Percentiles rank a stretch among this genome's conserved stretches.
Evolutionary conservation across 1,140 invertebrate genomes (phyloP).

Genomic region (Trichonephila inaurata): DNA sequence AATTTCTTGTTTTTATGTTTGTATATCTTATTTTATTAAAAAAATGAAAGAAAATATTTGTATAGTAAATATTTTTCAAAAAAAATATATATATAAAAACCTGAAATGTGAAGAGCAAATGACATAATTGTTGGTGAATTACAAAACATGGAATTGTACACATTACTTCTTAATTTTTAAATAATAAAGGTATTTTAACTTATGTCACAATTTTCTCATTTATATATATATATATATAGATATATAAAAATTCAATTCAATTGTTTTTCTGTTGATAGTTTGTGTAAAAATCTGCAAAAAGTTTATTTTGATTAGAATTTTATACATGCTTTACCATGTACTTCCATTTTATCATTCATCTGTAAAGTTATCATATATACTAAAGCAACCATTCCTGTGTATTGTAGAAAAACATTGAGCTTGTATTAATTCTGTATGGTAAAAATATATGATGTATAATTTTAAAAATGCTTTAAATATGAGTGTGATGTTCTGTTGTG

Average conservation of each 20-base stretch:
- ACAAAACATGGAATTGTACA: neutral
- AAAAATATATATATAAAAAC: neutral
- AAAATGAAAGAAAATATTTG: neutral
- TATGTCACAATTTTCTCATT: conserved; percentile 17
- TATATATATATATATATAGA: no score
- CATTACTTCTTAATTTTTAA: conserved; percentile 32
- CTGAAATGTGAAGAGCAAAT: neutral
- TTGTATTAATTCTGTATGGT: conserved; percentile 26
- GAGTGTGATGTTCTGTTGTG: conserved; percentile 26
- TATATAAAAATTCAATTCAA: neutral
- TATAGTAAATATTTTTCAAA: neutral
- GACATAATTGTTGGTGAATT: neutral
- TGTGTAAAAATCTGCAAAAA: conserved; percentile 5
- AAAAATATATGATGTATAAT: neutral
- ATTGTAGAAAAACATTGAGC: conserved; percentile 18
- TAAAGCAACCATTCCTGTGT: conserved; percentile 56
- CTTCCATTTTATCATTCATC: conserved; percentile 62
- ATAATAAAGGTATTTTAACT: conserved; percentile 4
- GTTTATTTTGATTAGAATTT: conserved; percentile 52
- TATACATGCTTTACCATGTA: conserved; percentile 35
- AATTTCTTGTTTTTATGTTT: conserved; percentile 1
- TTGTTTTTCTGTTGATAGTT: conserved; percentile 21
- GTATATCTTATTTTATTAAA: neutral
- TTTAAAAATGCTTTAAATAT: conserved; percentile 3
- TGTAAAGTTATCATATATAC: conserved; percentile 35